These are phyloP conservation scores for Nyctalus aviator DNA, from an alignment of 2,797 vertebrate genomes.

Conservation along the genomic window DNA sequence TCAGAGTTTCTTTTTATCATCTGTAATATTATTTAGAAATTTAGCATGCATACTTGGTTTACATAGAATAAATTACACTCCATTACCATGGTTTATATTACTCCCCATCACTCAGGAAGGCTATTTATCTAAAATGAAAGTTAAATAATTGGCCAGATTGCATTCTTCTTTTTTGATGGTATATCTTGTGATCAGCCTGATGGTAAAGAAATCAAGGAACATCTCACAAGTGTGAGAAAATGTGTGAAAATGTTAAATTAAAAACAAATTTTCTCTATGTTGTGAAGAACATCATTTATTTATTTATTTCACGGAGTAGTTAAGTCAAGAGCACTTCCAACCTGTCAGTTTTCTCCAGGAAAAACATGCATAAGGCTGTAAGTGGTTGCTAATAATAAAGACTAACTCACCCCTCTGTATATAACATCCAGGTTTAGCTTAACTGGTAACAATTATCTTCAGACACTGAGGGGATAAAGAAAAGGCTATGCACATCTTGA, in stretches of 20 bases:
- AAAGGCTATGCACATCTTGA: not conserved
- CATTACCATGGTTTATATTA: not conserved
- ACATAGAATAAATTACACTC: not conserved
- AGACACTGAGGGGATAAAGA: not conserved
- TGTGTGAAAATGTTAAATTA: not conserved
- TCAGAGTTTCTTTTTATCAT: conserved; percentile 5
- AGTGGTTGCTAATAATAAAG: not conserved
- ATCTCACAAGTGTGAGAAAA: not conserved
- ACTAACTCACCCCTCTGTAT: not conserved
- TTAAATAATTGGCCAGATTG: not conserved
- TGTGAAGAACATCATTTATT: not conserved
- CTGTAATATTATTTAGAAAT: not conserved
- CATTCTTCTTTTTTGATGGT: not conserved
- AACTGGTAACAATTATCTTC: not conserved
- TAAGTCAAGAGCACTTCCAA: not conserved
- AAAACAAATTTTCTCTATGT: not conserved
- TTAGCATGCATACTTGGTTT: conserved; percentile 12
- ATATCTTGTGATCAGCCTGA: not conserved
- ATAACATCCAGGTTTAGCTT: not conserved
- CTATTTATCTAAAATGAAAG: conserved; percentile 8
- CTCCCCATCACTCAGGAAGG: not conserved
- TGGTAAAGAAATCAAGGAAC: not conserved
- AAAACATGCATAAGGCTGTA: not conserved
- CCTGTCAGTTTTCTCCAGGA: not conserved
- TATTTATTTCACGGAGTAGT: not conserved